Percentiles rank a stretch among this genome's conserved stretches.
Evolutionary conservation across 2,113 vertebrate species (phyloP).

Genomic region (Urocolius indicus): DNA sequence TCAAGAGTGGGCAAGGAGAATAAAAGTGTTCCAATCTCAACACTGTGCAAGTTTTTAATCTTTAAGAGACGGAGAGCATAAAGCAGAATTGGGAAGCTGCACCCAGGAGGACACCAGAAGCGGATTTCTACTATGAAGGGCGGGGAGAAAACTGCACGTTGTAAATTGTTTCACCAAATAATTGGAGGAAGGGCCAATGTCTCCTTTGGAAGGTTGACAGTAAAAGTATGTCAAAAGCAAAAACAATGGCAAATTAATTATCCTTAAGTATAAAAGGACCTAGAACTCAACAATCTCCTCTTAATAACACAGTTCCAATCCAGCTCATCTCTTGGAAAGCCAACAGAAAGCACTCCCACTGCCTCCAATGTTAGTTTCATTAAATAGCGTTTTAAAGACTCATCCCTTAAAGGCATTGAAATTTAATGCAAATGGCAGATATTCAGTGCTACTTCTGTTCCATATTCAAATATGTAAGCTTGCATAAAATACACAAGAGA

Average conservation of each 20-base stretch:
- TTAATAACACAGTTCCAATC: neutral
- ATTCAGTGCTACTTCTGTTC: neutral
- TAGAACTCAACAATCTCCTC: neutral
- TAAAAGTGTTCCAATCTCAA: neutral
- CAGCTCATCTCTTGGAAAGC: slow-evolving; percentile 12
- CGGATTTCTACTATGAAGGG: neutral
- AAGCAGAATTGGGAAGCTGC: neutral
- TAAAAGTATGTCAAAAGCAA: neutral
- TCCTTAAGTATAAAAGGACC: neutral
- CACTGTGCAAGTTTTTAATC: neutral
- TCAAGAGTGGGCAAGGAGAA: neutral
- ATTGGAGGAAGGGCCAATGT: neutral
- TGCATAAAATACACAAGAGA: neutral
- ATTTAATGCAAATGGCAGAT: neutral
- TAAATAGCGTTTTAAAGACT: neutral
- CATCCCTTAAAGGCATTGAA: neutral
- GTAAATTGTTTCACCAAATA: neutral
- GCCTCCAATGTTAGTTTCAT: neutral
- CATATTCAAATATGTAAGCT: neutral
- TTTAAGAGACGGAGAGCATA: neutral
- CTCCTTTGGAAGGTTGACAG: slow-evolving; percentile 15
- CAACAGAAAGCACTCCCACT: neutral
- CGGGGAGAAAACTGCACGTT: neutral
- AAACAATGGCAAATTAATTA: slow-evolving; percentile 36
- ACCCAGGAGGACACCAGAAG: neutral